Percentiles rank a stretch among this genome's conserved stretches.
These are phyloP conservation scores for Cyclophora punctaria DNA, from an alignment of 2,888 invertebrate genomes.

Conservation along the genomic window DNA sequence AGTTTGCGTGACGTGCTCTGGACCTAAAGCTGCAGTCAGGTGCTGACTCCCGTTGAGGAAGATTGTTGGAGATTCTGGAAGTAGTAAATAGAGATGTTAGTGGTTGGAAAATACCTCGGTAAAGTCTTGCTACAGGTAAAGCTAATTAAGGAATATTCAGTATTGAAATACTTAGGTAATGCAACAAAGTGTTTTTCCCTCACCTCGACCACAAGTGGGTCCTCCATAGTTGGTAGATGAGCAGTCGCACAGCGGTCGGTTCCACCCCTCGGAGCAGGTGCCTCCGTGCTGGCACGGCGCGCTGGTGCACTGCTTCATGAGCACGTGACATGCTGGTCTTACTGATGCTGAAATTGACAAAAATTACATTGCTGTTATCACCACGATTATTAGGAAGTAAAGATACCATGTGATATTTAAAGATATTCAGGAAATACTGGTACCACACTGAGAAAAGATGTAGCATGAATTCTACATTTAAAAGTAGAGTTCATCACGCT, in stretches of 20 bases:
- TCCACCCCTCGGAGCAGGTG: constrained; percentile 94
- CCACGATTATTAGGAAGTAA: too few relatives aligned
- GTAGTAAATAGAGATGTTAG: too few relatives aligned
- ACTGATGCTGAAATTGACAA: constrained; percentile 81
- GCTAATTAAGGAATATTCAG: too few relatives aligned
- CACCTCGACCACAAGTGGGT: constrained; percentile 91
- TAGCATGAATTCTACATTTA: too few relatives aligned
- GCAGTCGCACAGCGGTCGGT: constrained; percentile 95
- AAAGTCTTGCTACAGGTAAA: too few relatives aligned
- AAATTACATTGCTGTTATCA: too few relatives aligned
- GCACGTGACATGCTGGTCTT: constrained; percentile 89
- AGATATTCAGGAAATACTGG: too few relatives aligned
- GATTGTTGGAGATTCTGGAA: constrained; percentile 88
- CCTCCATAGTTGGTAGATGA: constrained; percentile 91
- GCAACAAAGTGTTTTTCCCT: not conserved
- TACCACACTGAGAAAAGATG: too few relatives aligned
- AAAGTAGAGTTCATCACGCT: too few relatives aligned
- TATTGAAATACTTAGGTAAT: too few relatives aligned
- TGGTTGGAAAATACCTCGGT: too few relatives aligned
- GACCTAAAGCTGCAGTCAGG: constrained; percentile 82
- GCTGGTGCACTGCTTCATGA: constrained; percentile 86
- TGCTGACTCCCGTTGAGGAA: constrained; percentile 93
- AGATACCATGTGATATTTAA: too few relatives aligned
- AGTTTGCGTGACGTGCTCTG: constrained; percentile 89
- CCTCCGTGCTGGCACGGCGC: constrained; percentile 94